Conservation (phyloP, 1,140 invertebrate genomes). For the Melanaphis sacchari region DNA sequence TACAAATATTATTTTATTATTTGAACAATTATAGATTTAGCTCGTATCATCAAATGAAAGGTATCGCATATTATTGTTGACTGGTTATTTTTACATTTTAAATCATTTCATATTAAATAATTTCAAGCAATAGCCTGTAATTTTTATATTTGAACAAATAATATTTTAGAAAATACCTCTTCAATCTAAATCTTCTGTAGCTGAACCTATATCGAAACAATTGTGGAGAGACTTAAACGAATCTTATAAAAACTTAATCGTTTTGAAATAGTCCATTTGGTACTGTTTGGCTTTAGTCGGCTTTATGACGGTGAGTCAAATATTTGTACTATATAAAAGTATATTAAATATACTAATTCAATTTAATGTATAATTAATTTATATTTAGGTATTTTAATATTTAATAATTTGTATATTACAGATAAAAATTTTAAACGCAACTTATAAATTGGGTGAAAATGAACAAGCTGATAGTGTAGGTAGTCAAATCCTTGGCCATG, state of each 20-base stretch:
- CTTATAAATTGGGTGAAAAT: conserved; percentile 1
- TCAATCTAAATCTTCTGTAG: neutral
- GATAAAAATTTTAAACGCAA: neutral
- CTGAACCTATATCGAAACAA: neutral
- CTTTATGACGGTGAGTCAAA: conserved; percentile 35
- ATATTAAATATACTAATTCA: neutral
- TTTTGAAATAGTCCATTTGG: conserved; percentile 58
- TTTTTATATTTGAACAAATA: neutral
- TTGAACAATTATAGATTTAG: too few relatives aligned
- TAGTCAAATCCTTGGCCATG: conserved; percentile 8
- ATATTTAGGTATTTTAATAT: neutral
- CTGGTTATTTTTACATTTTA: too few relatives aligned
- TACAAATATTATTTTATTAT: neutral
- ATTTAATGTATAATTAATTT: neutral
- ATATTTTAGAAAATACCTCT: neutral
- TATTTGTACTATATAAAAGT: neutral
- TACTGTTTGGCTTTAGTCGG: conserved; percentile 38
- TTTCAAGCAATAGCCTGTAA: neutral
- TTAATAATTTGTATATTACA: neutral
- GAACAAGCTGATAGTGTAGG: neutral
- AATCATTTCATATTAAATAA: too few relatives aligned
- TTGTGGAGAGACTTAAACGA: conserved; percentile 37
- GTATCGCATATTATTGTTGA: too few relatives aligned
- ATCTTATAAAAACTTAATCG: conserved; percentile 48
- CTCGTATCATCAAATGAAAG: too few relatives aligned